Percentiles rank a stretch among this genome's conserved stretches.
Conservation (phyloP, 2,113 vertebrate genomes). For the Oncorhynchus keta region DNA sequence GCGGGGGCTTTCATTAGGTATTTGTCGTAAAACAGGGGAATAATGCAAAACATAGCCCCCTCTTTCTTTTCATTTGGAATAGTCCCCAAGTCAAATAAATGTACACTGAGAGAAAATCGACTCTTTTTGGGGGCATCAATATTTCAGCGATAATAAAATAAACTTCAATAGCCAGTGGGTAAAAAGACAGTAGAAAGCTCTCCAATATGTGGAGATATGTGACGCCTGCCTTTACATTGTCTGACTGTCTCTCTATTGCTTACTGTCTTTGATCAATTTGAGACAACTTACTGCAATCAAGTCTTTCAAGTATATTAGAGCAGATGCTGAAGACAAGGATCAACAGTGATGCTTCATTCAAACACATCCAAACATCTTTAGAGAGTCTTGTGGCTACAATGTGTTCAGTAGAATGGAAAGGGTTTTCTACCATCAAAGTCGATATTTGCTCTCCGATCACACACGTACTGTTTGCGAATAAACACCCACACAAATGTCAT, state of each 20-base stretch:
- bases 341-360: constrained; percentile 21
- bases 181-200: constrained; percentile 20
- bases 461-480: not conserved
- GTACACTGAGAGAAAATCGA: constrained; percentile 63
- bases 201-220: constrained; percentile 52
- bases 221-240: no score
- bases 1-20: constrained; percentile 76
- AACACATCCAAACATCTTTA: not conserved
- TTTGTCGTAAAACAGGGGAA: constrained; percentile 76
- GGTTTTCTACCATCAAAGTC: no score
- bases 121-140: constrained; percentile 68
- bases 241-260: constrained; percentile 14
- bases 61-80: constrained; percentile 57
- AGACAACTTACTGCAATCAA: not conserved
- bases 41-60: constrained; percentile 60
- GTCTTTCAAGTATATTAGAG: not conserved
- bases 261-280: not conserved
- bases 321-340: constrained; percentile 19
- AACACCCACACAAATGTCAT: not conserved
- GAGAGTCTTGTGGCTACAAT: no score
- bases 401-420: no score
- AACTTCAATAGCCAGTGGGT: constrained; percentile 48
- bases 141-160: constrained; percentile 76
- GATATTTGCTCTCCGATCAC: no score
- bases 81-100: constrained; percentile 70